Conservation (phyloP, 1,140 invertebrate species). For the Cecropterus lyciades region DNA sequence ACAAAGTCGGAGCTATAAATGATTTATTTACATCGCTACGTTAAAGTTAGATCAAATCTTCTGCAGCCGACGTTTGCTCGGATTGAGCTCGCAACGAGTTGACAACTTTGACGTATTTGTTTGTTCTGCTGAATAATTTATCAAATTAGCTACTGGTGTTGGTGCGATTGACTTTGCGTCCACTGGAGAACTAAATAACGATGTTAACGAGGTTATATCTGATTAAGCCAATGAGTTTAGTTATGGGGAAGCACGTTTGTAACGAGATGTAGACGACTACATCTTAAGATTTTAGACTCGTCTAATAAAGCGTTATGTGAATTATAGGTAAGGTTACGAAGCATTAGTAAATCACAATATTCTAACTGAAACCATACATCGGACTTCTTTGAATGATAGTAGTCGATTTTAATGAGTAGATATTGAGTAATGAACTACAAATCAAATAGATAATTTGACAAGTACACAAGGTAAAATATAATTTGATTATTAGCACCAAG, state of each 20-base stretch:
- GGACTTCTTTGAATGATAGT: too few relatives aligned
- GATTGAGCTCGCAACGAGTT: constrained; percentile 16
- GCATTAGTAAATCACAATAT: too few relatives aligned
- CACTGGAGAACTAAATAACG: constrained; percentile 11
- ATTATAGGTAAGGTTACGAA: too few relatives aligned
- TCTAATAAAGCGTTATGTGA: too few relatives aligned
- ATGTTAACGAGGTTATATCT: constrained; percentile 6
- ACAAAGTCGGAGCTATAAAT: constrained; percentile 8
- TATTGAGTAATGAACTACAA: too few relatives aligned
- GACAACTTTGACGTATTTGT: constrained; percentile 15
- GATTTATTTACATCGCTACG: constrained; percentile 10
- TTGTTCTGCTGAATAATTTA: constrained; percentile 27
- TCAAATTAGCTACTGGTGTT: constrained; percentile 27
- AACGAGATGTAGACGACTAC: too few relatives aligned
- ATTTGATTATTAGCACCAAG: too few relatives aligned
- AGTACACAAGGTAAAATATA: too few relatives aligned
- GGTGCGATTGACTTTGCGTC: constrained; percentile 17
- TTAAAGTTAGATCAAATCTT: constrained; percentile 19
- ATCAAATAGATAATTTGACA: too few relatives aligned
- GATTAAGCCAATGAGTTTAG: not conserved
- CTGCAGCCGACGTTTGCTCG: constrained; percentile 12
- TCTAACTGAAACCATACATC: too few relatives aligned
- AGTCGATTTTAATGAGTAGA: too few relatives aligned
- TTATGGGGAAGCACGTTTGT: not conserved
- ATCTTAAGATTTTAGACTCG: too few relatives aligned